phyloP scores from a whole-genome alignment of 1,140 invertebrate species.

The Drosophila fuyamai region DNA sequence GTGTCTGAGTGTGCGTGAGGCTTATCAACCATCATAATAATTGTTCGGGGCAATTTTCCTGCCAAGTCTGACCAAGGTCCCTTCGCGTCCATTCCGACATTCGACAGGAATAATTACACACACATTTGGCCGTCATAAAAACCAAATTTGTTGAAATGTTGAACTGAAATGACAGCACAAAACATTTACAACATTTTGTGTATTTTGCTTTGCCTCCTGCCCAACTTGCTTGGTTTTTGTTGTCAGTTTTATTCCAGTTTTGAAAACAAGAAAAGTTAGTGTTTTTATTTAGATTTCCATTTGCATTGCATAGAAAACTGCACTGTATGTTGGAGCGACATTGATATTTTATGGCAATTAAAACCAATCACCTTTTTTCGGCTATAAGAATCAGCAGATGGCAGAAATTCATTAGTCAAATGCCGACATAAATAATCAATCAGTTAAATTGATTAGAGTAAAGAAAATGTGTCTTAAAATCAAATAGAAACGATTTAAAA shows the following conservation, averaged over 20 bases:
- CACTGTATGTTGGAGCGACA: not conserved
- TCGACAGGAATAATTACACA: slow-evolving; percentile 53
- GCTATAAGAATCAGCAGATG: not conserved
- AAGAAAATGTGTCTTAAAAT: too few species aligned
- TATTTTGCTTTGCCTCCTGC: slow-evolving; percentile 1
- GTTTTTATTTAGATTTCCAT: slow-evolving; percentile 17
- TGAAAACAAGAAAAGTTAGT: not conserved
- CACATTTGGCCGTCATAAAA: slow-evolving; percentile 42
- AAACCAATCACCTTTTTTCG: slow-evolving; percentile 1
- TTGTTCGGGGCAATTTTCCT: slow-evolving; percentile 47
- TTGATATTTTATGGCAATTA: not conserved
- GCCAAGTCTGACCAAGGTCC: slow-evolving; percentile 33
- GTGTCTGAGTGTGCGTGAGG: slow-evolving; percentile 22
- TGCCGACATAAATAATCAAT: slow-evolving; percentile 5
- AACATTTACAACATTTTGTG: slow-evolving; percentile 29
- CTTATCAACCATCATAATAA: slow-evolving; percentile 58
- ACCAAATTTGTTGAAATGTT: slow-evolving; percentile 57
- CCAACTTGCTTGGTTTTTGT: slow-evolving; percentile 8
- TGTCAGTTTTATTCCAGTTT: slow-evolving; percentile 11
- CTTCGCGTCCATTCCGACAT: slow-evolving; percentile 40
- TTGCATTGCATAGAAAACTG: not conserved
- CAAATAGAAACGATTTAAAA: too few species aligned
- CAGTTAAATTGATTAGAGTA: not conserved
- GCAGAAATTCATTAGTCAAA: slow-evolving; percentile 3
- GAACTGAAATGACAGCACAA: slow-evolving; percentile 22